Conservation (phyloP, 2,797 vertebrate species). For the Erpetoichthys calabaricus region DNA sequence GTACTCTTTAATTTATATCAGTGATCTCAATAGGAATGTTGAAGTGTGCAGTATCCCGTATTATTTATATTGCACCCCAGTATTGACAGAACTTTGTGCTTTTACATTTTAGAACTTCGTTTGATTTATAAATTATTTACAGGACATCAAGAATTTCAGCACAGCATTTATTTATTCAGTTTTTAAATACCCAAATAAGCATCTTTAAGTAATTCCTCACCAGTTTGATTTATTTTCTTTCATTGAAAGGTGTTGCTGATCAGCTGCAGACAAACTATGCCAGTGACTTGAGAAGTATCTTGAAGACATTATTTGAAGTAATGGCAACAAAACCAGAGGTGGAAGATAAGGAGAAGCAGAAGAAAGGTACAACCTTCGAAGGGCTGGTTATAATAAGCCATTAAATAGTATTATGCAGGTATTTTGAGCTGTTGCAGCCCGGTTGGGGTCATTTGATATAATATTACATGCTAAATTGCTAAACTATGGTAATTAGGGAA, state of each 20-base stretch:
- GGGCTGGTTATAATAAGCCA: too few species aligned
- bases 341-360: slow-evolving; percentile 67
- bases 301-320: slow-evolving; percentile 93
- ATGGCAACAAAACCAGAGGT: slow-evolving; percentile 89
- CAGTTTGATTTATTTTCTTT: neutral
- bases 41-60: too few species aligned
- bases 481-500: too few species aligned
- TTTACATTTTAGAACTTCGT: neutral
- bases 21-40: too few species aligned
- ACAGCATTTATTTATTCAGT: neutral
- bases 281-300: slow-evolving; percentile 85
- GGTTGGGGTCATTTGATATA: too few species aligned
- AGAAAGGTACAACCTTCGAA: slow-evolving; percentile 54
- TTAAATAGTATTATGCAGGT: too few species aligned
- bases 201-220: neutral
- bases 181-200: neutral
- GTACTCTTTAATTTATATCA: too few species aligned
- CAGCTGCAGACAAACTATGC: slow-evolving; percentile 97
- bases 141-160: neutral
- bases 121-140: neutral
- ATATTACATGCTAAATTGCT: too few species aligned
- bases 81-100: neutral
- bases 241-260: slow-evolving; percentile 75
- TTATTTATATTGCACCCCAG: too few species aligned
- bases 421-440: too few species aligned